Base-by-base conservation (phyloP, 2,888 invertebrate species). In the Halictus quadricinctus region DNA sequence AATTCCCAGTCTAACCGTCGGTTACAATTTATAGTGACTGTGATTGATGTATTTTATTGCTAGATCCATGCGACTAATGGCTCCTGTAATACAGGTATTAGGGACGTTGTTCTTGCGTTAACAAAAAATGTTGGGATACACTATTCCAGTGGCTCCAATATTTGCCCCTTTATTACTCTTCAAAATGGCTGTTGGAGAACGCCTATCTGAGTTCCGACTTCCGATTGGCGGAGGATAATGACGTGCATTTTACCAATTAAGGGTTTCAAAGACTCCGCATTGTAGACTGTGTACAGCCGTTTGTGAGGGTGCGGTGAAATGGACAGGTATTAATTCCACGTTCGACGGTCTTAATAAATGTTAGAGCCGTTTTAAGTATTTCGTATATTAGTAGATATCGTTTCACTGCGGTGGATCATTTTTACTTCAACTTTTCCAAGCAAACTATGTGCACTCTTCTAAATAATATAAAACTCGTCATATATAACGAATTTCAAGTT, bases 161-260 rank as follows among this genome's bases (percentile, higher is more conserved):
- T 15, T 64, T 64, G 29, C 64, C 64, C 64, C 64, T 29, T 64
- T 64, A 64, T 64, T 64, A 64, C 29, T 25, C 64, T 15, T 15
- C 64, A 64, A 64, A 64, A 64, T 29, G 64, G 29, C 64, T 64
- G 29, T 64, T 64, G 64, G 64, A 64, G 64, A 64, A 64, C 64
- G 64, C 29, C 64, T 64, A 64, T 64, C 64, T 18, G 64, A 64
- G 64, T 29, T 64, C 64, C 64, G 29, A 64, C 29, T 64, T 64
- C 64, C 64, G 64, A 64, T 29, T 64, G 64, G 64, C 12, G 29
- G 29, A 15, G 64, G 64, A 64, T 64, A 64, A 64, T 64, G 64
- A 64, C 64, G 64, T 64, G 29, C 64, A 64, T 64, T 64, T 64
- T 64, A 64, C 64, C 64, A 64, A 64, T 64, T 64, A 64, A 29